Conservation (phyloP, 2,113 vertebrate genomes). For the Thamnaconus septentrionalis region DNA sequence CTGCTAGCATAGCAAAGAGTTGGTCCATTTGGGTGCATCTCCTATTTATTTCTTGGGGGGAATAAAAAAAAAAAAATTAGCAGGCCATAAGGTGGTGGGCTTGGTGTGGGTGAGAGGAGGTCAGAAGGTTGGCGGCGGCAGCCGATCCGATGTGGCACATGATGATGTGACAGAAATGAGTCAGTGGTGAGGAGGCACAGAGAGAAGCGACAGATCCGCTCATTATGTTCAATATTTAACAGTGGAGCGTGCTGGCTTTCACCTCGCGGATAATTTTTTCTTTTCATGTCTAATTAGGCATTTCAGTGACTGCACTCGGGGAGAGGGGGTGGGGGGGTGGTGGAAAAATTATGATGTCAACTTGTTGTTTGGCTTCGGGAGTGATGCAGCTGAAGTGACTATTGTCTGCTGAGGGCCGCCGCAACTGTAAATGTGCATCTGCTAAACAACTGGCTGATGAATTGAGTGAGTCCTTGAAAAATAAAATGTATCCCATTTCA, state of each 20-base stretch:
- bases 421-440: background rate
- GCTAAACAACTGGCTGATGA: background rate
- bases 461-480: constrained; percentile 4
- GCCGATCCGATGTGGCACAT: constrained; percentile 36
- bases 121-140: constrained; percentile 41
- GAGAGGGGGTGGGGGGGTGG: no score
- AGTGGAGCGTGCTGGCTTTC: background rate
- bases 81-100: constrained; percentile 50
- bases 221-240: constrained; percentile 5
- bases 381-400: background rate
- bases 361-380: background rate
- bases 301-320: constrained; percentile 8
- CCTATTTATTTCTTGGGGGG: constrained; percentile 7
- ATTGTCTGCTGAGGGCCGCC: background rate
- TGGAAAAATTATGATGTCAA: background rate
- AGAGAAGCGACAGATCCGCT: background rate
- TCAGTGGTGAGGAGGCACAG: constrained; percentile 31
- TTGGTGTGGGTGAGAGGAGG: constrained; percentile 32
- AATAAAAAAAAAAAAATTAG: background rate
- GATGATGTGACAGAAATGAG: constrained; percentile 28
- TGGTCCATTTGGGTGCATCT: background rate
- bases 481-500: background rate
- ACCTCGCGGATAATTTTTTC: background rate
- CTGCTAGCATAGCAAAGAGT: no score
- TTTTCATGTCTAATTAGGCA: background rate